Evolutionary conservation across 2,888 invertebrate species (phyloP).

Genomic region (Sphaerophoria taeniata): DNA sequence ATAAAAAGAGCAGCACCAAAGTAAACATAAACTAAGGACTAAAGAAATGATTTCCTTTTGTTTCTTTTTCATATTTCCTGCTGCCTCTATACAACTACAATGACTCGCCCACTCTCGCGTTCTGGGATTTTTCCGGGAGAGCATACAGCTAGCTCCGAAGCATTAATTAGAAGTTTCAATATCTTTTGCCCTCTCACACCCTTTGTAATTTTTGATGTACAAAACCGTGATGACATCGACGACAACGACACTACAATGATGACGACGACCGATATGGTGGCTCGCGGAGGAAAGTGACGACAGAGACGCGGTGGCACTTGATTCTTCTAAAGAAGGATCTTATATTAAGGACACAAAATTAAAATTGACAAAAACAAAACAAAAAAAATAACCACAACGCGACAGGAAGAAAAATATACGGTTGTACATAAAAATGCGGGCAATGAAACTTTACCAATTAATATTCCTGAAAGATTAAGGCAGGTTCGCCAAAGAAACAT

Average conservation of each 20-base stretch:
- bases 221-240: conserved; percentile 62
- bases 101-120: background rate
- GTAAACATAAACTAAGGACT: conserved; percentile 59
- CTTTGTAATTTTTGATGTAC: conserved; percentile 18
- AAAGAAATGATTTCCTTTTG: conserved; percentile 66
- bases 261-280: too few relatives aligned
- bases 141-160: conserved; percentile 43
- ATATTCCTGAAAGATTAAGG: conserved; percentile 68
- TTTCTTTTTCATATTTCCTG: conserved; percentile 25
- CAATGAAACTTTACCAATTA: conserved; percentile 71
- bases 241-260: conserved; percentile 43
- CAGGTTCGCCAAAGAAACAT: conserved; percentile 49
- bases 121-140: conserved; percentile 20
- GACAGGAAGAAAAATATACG: conserved; percentile 43
- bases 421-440: conserved; percentile 39
- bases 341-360: conserved; percentile 25
- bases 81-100: background rate
- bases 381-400: conserved; percentile 42
- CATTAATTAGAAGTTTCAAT: conserved; percentile 74
- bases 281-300: too few relatives aligned
- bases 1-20: conserved; percentile 27
- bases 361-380: background rate
- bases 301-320: conserved; percentile 64
- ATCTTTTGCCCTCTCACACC: conserved; percentile 62
- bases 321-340: conserved; percentile 43